phyloP scores from a whole-genome alignment of 2,888 invertebrate genomes.

The Meiosimyza decipiens region DNA sequence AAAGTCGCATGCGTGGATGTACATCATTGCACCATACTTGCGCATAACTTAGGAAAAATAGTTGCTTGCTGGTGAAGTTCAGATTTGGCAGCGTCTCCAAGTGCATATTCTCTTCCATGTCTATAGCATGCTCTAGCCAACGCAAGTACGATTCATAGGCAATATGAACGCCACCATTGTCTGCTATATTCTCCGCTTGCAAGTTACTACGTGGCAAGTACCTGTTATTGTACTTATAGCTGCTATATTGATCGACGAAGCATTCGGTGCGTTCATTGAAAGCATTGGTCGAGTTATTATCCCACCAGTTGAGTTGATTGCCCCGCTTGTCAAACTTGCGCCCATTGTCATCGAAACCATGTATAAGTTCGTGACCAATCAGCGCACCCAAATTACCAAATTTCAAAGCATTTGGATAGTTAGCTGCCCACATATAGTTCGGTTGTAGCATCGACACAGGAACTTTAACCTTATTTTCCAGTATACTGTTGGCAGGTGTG shows the following conservation, averaged over 20 bases:
- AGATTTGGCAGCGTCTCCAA: conserved; percentile 54
- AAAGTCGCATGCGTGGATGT: conserved; percentile 39
- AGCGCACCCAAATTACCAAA: conserved; percentile 56
- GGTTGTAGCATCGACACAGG: conserved; percentile 60
- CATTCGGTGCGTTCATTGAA: conserved; percentile 54
- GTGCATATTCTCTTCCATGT: conserved; percentile 37
- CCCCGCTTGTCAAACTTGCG: conserved; percentile 56
- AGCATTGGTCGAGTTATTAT: conserved; percentile 47
- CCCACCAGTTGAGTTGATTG: conserved; percentile 59
- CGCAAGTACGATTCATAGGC: conserved; percentile 59
- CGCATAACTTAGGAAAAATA: conserved; percentile 62
- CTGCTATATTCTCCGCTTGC: conserved; percentile 62
- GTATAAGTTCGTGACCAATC: conserved; percentile 60
- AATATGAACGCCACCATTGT: conserved; percentile 60
- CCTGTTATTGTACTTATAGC: conserved; percentile 49
- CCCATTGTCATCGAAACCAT: conserved; percentile 60
- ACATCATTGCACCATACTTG: conserved; percentile 61
- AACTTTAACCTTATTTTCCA: conserved; percentile 58
- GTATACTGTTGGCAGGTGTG: conserved; percentile 54
- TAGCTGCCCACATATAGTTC: conserved; percentile 52
- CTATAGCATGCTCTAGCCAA: conserved; percentile 50
- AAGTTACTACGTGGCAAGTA: conserved; percentile 49
- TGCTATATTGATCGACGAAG: conserved; percentile 57
- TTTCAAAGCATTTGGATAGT: conserved; percentile 58
- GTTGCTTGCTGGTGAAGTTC: conserved; percentile 55